Evolutionary conservation across 1,140 invertebrate genomes (phyloP).

Genomic region (Drosophila kikkawai): DNA sequence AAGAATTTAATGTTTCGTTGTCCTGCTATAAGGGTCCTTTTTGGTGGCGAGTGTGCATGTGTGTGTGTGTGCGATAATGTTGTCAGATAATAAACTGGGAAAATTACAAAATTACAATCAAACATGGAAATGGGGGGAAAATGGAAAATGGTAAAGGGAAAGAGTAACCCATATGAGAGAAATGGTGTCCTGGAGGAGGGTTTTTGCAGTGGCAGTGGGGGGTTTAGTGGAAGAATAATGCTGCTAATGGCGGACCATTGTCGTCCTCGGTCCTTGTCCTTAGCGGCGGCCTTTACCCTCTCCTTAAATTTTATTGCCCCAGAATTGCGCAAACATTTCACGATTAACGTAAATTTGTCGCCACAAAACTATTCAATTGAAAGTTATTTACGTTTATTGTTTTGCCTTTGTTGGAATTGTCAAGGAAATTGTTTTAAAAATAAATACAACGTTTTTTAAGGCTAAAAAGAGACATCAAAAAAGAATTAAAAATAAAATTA

Average conservation of each 20-base stretch:
- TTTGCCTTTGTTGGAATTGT: slow-evolving; percentile 4
- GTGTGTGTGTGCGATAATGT: slow-evolving; percentile 76
- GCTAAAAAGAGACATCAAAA: not conserved
- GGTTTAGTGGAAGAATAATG: slow-evolving; percentile 31
- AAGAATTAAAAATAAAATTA: not conserved
- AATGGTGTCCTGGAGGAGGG: no score
- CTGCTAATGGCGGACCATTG: slow-evolving; percentile 79
- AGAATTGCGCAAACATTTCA: slow-evolving; percentile 20
- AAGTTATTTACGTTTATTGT: slow-evolving; percentile 82
- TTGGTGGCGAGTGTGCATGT: slow-evolving; percentile 7
- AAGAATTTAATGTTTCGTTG: slow-evolving; percentile 65
- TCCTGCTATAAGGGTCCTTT: slow-evolving; percentile 37
- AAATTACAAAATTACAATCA: slow-evolving; percentile 84
- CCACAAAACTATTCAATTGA: slow-evolving; percentile 82
- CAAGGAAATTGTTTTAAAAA: not conserved
- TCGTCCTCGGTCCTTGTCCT: slow-evolving; percentile 32
- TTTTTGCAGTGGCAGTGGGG: not conserved
- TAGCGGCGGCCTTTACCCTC: not conserved
- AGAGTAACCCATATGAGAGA: slow-evolving; percentile 25
- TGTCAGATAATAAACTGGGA: slow-evolving; percentile 82
- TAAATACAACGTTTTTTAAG: not conserved
- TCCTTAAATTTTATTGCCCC: slow-evolving; percentile 46
- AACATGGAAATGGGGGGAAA: slow-evolving; percentile 21
- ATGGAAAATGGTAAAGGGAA: slow-evolving; percentile 1
- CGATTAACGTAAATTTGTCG: slow-evolving; percentile 69